Evolutionary conservation across 2,888 invertebrate species (phyloP).

Genomic region (Lordiphosa fenestrarum): DNA sequence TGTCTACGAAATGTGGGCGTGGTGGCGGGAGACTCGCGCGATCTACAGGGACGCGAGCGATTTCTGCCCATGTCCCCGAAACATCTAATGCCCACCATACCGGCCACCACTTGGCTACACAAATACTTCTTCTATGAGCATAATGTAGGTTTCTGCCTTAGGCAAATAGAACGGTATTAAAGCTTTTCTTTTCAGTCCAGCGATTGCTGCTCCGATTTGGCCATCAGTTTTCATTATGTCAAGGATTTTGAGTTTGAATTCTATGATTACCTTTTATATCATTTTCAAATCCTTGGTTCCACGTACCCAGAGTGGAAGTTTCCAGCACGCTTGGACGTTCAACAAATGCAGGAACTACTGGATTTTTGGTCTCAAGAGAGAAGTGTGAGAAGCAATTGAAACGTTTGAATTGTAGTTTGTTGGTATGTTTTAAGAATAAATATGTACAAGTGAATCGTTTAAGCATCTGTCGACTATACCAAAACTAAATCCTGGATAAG

Average conservation of each 20-base stretch:
- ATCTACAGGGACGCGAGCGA: slow-evolving; percentile 90
- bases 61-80: slow-evolving; percentile 91
- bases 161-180: too few relatives aligned
- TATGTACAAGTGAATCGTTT: too few relatives aligned
- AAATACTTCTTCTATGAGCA: slow-evolving; percentile 94
- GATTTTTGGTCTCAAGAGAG: slow-evolving; percentile 44
- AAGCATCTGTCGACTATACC: too few relatives aligned
- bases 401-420: too few relatives aligned
- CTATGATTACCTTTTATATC: slow-evolving; percentile 94
- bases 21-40: slow-evolving; percentile 93
- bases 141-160: slow-evolving; percentile 79
- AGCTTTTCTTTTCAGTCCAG: slow-evolving; percentile 45
- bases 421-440: too few relatives aligned
- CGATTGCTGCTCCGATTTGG: slow-evolving; percentile 95
- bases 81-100: slow-evolving; percentile 88
- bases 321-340: slow-evolving; percentile 32
- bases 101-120: slow-evolving; percentile 94
- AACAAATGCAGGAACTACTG: slow-evolving; percentile 57
- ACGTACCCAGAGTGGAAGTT: slow-evolving; percentile 15
- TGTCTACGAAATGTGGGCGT: slow-evolving; percentile 92
- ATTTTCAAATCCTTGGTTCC: slow-evolving; percentile 30
- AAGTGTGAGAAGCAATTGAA: too few relatives aligned
- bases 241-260: slow-evolving; percentile 95
- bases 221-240: slow-evolving; percentile 98
- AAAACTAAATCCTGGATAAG: too few relatives aligned